phyloP scores from a whole-genome alignment of 2,888 invertebrate species.

The Lepidonotus clava region DNA sequence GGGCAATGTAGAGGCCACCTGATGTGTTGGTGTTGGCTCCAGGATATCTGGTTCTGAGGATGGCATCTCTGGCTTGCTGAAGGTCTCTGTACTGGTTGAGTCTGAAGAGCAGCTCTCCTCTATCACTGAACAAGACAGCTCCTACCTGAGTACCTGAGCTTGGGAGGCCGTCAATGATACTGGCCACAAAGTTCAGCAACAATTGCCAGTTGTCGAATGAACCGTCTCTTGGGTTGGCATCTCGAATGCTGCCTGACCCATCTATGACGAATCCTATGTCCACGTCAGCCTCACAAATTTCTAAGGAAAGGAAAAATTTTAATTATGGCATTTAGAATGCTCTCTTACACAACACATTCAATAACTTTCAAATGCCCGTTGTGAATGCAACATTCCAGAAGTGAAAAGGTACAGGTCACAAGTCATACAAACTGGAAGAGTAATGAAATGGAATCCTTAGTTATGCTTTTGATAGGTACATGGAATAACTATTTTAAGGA shows the following conservation, averaged over 20 bases:
- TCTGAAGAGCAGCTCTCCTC: background rate
- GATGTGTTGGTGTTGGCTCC: conserved; percentile 61
- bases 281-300: background rate
- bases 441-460: too few relatives aligned
- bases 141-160: background rate
- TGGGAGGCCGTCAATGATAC: background rate
- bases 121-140: conserved; percentile 3
- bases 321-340: too few relatives aligned
- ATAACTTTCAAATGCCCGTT: too few relatives aligned
- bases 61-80: conserved; percentile 10
- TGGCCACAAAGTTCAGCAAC: conserved; percentile 4
- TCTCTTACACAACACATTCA: too few relatives aligned
- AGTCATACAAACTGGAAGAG: too few relatives aligned
- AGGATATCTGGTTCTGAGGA: conserved; percentile 53
- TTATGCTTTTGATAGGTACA: too few relatives aligned
- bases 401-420: too few relatives aligned
- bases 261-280: conserved; percentile 27
- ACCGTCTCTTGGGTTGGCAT: conserved; percentile 8
- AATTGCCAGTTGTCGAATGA: conserved; percentile 4
- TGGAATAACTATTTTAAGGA: too few relatives aligned
- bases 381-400: too few relatives aligned
- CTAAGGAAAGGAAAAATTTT: background rate
- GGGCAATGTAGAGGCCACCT: conserved; percentile 58
- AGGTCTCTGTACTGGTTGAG: background rate
- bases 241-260: conserved; percentile 9